A percentile compares a stretch with the other conserved stretches of the same genome.
These are phyloP conservation scores for Hylia prasina DNA, from an alignment of 2,113 vertebrate species.

Conservation along the genomic window DNA sequence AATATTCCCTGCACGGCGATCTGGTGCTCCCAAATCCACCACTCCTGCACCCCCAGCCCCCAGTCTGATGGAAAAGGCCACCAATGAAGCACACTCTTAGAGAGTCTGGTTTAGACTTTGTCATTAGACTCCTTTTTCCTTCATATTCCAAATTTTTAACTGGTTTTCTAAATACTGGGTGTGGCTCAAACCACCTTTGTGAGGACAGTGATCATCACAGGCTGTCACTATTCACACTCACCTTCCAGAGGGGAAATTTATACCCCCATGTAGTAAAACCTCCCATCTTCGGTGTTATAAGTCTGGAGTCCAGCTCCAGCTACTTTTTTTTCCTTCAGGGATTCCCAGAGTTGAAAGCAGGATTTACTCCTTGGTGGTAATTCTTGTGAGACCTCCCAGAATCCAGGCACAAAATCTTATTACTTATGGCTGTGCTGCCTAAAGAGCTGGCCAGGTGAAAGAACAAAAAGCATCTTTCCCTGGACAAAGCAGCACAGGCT, in stretches of 20 bases:
- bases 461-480: not conserved
- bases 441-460: not conserved
- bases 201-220: not conserved
- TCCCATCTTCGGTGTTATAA: not conserved
- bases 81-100: fast-evolving
- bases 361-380: not conserved
- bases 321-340: not conserved
- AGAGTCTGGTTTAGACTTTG: not conserved
- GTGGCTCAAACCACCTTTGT: not conserved
- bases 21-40: not conserved
- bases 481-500: not conserved
- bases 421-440: not conserved
- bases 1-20: too few relatives aligned
- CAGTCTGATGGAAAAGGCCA: not conserved
- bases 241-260: not conserved
- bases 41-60: too few relatives aligned
- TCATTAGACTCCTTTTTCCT: not conserved
- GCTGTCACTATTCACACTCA: not conserved
- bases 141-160: not conserved
- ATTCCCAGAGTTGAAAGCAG: not conserved
- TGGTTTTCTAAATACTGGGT: not conserved
- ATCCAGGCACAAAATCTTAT: not conserved
- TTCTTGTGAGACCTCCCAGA: not conserved
- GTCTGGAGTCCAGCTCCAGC: not conserved
- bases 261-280: not conserved